phyloP scores from a whole-genome alignment of 30 jellyfish, hydroid and myxozoan species.

The Rhopilema esculentum region DNA sequence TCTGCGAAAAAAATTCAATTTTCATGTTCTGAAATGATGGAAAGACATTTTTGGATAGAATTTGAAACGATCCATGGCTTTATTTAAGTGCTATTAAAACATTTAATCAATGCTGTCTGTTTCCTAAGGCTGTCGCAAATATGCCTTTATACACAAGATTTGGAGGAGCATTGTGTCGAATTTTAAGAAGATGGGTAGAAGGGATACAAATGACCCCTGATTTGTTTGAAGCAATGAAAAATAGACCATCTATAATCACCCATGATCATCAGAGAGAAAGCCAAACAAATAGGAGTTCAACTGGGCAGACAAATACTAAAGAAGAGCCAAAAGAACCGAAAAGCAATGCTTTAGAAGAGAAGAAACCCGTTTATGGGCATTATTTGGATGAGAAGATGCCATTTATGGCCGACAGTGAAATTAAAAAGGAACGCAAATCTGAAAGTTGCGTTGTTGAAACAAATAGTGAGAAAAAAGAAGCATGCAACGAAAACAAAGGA shows the following conservation, averaged over 20 bases:
- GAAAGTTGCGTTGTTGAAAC: background rate
- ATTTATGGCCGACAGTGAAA: background rate
- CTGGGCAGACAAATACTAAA: background rate
- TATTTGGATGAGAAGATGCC: background rate
- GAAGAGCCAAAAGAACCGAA: background rate
- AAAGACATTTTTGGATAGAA: too few species aligned
- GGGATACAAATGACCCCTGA: slow-evolving; percentile 7
- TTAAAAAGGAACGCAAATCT: background rate
- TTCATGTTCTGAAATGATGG: too few species aligned
- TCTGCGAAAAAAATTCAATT: too few species aligned
- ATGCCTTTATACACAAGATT: slow-evolving; percentile 46
- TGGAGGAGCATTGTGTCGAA: slow-evolving; percentile 60
- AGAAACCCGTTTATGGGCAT: background rate
- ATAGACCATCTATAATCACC: background rate
- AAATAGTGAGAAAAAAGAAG: background rate
- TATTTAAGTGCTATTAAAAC: too few species aligned
- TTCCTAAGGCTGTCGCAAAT: slow-evolving; percentile 30
- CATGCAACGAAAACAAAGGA: background rate
- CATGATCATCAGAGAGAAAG: background rate
- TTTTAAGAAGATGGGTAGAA: slow-evolving; percentile 51
- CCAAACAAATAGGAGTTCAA: background rate
- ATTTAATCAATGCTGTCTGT: background rate
- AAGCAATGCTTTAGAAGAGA: background rate
- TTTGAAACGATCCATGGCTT: too few species aligned
- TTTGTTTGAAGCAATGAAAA: background rate